Base-by-base conservation (phyloP, 2,888 invertebrate genomes). In the Luperina testacea region DNA sequence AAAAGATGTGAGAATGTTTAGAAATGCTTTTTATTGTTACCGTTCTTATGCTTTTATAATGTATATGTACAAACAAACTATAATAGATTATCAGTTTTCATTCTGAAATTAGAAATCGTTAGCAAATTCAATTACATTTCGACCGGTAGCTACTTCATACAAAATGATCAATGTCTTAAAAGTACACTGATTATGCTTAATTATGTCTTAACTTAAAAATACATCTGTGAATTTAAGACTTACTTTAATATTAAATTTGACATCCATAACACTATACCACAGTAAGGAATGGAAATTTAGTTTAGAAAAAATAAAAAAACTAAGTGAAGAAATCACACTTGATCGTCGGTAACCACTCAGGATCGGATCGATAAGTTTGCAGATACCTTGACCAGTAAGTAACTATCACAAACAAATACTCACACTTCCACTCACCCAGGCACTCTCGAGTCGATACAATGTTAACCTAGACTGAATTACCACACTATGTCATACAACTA, bases 1-100 rank as follows among this genome's bases (percentile, higher is more conserved):
- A 92, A 93, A 94, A 91, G 84, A 38, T 75, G 72, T 57, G 75
- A 75, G 75, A 88, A 94, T 95, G 94, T 96, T 96, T 96, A 96
- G 95, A 96, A 97, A 97, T 95, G 94, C 93, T 95, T 96, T 96
- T 96, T 95, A 96, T 96, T 96, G 95, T 96, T 96, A 95, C 95
- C 93, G 94, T 96, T 93, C 96, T 97, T 97, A 96, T 94, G 95
- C 91, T 94, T 96, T 96, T 95, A 95, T 92, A 94, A 93, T 95
- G 95, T 95, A 95, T 97, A 97, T 97, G 97, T 97, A 97, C 97
- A 97, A 96, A 95, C 95, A 96, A 97, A 96, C 95, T 96, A 95
- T 95, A 96, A 94, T 95, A 96, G 95, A 94, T 95, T 92, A 95
- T 95, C 95, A 95, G 95, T 94, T 95, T 94, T 94, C 95, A 88